Evolutionary conservation across 2,113 vertebrate genomes (phyloP), one percentile per base, ranked within the genome.

Genomic region (Nyctibius bracteatus): DNA sequence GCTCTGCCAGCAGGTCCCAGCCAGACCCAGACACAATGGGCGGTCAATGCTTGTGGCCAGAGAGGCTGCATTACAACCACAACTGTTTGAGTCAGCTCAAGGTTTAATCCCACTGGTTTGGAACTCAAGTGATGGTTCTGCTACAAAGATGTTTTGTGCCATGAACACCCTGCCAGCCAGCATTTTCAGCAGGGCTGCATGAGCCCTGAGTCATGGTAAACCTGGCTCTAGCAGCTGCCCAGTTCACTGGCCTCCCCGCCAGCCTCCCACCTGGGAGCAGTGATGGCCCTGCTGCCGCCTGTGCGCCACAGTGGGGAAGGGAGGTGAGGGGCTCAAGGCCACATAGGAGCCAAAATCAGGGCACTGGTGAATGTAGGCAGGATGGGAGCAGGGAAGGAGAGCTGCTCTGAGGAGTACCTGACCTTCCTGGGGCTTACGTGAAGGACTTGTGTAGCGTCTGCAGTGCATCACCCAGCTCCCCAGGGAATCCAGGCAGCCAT

Each of bases 391-490:
- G 39, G 23, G 24, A 46, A 43, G 9, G 52, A 44, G 20, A 37
- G 6, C 25, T 67, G 66, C 41, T 65, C 37, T 65, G 51, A 33
- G 31, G 51, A 30, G 8, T 11, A 11, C 21, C 71, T n/a, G 80
- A 46, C 47, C 43, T 67, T 71, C 47, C 47, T 17, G 33, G 25
- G 12, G 9, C 5, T n/a, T 44, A 9, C 0, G 2, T 5, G 10
- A 63, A n/a, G 49, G 55, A 54, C 27, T 33, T 43, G 13, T 2
- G 1, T 11, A 20, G 65, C 31, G 33, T 75, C 59, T n/a, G 46
- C n/a, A 47, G 52, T 4, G 17, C 0, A 0, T 8, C 1, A 1
- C 8, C 5, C 25, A 17, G 25, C 67, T 83, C 52, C 39, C 37
- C 21, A 24, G 61, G 51, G 65, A 39, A 31, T 5, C 24, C 1